phyloP scores from a whole-genome alignment of 2,113 vertebrate species.

The Malurus alboscapulatus region DNA sequence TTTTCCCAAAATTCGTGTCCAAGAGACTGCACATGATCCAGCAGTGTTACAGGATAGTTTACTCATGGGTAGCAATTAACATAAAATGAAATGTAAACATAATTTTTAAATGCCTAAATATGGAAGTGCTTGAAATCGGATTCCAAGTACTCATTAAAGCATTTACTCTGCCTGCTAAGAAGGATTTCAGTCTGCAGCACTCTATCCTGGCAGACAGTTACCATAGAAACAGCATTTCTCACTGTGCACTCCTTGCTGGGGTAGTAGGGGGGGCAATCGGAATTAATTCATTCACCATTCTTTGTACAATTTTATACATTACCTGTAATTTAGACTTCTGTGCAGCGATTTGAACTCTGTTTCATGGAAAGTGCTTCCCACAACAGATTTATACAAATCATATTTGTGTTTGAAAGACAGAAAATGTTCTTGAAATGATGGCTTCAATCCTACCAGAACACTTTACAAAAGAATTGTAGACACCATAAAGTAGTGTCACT shows the following conservation, averaged over 20 bases:
- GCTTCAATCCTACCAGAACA: not conserved
- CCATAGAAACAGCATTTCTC: slow-evolving; percentile 43
- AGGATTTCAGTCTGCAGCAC: not conserved
- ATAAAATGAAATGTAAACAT: not conserved
- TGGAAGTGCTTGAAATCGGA: not conserved
- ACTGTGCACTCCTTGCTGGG: not conserved
- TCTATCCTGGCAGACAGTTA: not conserved
- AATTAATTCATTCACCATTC: not conserved
- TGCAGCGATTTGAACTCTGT: not conserved
- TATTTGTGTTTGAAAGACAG: not conserved
- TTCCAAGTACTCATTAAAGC: not conserved
- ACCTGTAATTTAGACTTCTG: not conserved
- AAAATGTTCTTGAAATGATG: not conserved
- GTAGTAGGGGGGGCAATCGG: no score
- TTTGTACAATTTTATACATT: not conserved
- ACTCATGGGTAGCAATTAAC: not conserved
- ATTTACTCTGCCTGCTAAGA: not conserved
- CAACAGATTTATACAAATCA: not conserved
- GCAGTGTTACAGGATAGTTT: not conserved
- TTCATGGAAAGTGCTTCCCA: not conserved
- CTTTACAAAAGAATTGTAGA: not conserved
- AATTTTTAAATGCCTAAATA: not conserved
- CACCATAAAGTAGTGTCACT: not conserved
- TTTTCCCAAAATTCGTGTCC: not conserved
- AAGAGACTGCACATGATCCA: not conserved